Evolutionary conservation across 2,797 vertebrate species (phyloP).

Genomic region (Pipistrellus nathusii): DNA sequence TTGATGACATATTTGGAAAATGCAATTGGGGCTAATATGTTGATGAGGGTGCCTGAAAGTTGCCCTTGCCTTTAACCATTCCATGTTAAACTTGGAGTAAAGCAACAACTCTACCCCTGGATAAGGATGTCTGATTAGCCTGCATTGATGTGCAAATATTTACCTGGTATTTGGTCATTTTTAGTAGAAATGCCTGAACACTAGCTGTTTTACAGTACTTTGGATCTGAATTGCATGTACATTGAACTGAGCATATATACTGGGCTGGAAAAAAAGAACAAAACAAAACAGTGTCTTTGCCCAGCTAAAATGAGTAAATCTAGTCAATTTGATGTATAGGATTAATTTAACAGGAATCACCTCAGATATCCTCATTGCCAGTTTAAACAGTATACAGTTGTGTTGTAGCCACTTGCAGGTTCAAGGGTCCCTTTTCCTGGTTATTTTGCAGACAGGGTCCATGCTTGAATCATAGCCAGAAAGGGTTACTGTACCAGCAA

Average conservation of each 20-base stretch:
- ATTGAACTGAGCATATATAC: not conserved
- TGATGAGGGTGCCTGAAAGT: slow-evolving; percentile 87
- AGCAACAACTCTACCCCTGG: slow-evolving; percentile 50
- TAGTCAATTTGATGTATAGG: not conserved
- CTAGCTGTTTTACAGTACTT: slow-evolving; percentile 19
- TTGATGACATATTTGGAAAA: slow-evolving; percentile 90
- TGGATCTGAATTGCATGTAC: not conserved
- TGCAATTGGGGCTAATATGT: slow-evolving; percentile 87
- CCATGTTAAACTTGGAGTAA: slow-evolving; percentile 73
- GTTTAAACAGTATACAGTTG: not conserved
- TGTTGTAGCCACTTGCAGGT: not conserved
- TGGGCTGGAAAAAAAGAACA: not conserved
- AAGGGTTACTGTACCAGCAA: slow-evolving; percentile 28
- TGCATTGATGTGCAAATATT: slow-evolving; percentile 59
- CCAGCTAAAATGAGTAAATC: not conserved
- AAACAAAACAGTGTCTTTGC: not conserved
- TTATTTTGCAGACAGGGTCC: not conserved
- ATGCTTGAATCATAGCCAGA: slow-evolving; percentile 5
- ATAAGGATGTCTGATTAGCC: slow-evolving; percentile 80
- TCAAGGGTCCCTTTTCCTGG: not conserved
- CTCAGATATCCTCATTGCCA: not conserved
- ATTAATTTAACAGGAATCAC: not conserved
- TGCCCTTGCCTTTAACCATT: slow-evolving; percentile 85
- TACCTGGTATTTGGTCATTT: slow-evolving; percentile 66
- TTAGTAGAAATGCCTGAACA: slow-evolving; percentile 8